Conservation (phyloP, 2,113 vertebrate genomes). For the Lepidothrix coronata region DNA sequence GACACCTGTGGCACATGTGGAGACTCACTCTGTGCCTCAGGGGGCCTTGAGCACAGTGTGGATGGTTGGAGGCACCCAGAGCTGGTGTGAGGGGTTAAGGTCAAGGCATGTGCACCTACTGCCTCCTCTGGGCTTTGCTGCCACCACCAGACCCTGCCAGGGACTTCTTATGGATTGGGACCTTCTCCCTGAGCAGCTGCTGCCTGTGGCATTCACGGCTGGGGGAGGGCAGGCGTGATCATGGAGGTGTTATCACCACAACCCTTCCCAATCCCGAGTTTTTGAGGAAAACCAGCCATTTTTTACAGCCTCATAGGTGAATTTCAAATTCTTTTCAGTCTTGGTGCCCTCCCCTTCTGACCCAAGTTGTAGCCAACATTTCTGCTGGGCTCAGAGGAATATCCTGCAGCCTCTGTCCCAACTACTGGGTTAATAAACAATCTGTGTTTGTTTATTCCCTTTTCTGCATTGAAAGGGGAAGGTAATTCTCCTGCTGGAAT, state of each 20-base stretch:
- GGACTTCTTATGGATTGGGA: neutral
- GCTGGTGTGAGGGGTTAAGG: neutral
- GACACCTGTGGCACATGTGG: neutral
- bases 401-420: neutral
- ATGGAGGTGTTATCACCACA: neutral
- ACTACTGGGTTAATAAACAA: too few relatives aligned
- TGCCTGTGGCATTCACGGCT: neutral
- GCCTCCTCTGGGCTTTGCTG: neutral
- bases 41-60: neutral
- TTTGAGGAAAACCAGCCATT: neutral
- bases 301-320: neutral
- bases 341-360: neutral
- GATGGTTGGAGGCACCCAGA: neutral
- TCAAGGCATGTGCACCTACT: neutral
- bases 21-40: neutral
- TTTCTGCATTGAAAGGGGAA: neutral
- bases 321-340: neutral
- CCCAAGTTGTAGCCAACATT: rapidly evolving
- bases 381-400: neutral
- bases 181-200: neutral
- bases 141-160: neutral
- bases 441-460: neutral
- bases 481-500: neutral
- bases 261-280: neutral
- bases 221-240: neutral